These are phyloP conservation scores for Carassius auratus DNA, from an alignment of 2,113 vertebrate species.

Conservation along the genomic window DNA sequence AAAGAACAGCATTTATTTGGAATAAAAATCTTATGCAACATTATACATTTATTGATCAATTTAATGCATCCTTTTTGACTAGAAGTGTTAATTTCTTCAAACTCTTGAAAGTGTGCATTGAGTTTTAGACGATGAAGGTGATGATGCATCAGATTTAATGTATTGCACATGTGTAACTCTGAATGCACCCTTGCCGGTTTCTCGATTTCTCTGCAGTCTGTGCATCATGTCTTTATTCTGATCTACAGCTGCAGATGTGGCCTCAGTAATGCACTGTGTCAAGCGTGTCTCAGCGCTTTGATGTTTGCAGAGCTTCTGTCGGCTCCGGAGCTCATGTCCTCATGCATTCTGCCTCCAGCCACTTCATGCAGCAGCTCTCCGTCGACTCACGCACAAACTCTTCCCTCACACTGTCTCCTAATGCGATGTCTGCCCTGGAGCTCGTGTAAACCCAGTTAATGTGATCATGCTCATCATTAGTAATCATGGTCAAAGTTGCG, in stretches of 20 bases:
- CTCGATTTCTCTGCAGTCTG: neutral
- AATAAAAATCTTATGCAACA: no score
- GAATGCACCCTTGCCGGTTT: neutral
- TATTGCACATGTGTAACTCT: neutral
- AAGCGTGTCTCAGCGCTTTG: neutral
- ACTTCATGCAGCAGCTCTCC: neutral
- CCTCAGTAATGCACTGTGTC: neutral
- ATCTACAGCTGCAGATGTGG: neutral
- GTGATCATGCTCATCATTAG: neutral
- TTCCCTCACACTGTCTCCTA: neutral
- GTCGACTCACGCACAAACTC: neutral
- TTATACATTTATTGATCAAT: neutral
- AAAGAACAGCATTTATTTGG: no score
- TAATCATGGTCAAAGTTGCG: neutral
- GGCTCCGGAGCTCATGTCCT: neutral
- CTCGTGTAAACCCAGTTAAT: neutral
- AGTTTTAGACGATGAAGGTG: neutral
- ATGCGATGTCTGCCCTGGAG: neutral
- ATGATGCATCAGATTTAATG: neutral
- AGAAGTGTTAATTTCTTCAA: neutral
- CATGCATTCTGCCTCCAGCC: neutral
- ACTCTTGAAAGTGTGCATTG: neutral
- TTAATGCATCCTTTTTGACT: neutral
- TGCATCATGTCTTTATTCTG: neutral
- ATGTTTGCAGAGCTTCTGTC: conserved; percentile 3